Conservation (phyloP, 2,797 vertebrate genomes). For the Xenops minutus region DNA sequence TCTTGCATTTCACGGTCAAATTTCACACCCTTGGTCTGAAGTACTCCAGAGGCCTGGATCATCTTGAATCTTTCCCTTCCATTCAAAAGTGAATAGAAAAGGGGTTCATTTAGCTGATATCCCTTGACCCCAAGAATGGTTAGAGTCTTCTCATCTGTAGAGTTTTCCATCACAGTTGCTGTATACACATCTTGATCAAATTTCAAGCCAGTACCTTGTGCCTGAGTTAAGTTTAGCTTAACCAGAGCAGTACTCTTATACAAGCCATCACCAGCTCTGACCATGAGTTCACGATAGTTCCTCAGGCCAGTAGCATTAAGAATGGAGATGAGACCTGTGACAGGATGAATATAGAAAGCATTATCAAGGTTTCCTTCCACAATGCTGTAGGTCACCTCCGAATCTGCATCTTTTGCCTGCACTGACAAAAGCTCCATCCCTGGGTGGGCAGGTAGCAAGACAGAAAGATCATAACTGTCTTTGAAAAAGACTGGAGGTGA, state of each 20-base stretch:
- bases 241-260: slow-evolving; percentile 84
- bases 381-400: slow-evolving; percentile 85
- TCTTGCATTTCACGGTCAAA: slow-evolving; percentile 89
- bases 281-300: slow-evolving; percentile 75
- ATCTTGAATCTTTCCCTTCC: slow-evolving; percentile 84
- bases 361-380: slow-evolving; percentile 80
- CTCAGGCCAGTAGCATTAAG: slow-evolving; percentile 76
- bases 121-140: slow-evolving; percentile 81
- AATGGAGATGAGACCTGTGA: slow-evolving; percentile 82
- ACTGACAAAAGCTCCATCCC: slow-evolving; percentile 84
- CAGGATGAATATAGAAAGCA: slow-evolving; percentile 81
- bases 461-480: slow-evolving; percentile 77
- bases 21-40: slow-evolving; percentile 85
- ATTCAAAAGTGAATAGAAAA: slow-evolving; percentile 85
- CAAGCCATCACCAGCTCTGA: slow-evolving; percentile 87
- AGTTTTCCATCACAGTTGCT: slow-evolving; percentile 83
- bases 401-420: slow-evolving; percentile 86
- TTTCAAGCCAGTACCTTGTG: slow-evolving; percentile 75
- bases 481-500: slow-evolving; percentile 85
- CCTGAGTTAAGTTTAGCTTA: slow-evolving; percentile 79
- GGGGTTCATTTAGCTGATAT: slow-evolving; percentile 86
- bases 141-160: slow-evolving; percentile 76
- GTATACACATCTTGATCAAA: slow-evolving; percentile 82
- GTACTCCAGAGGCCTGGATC: slow-evolving; percentile 84
- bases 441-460: slow-evolving; percentile 81